Evolutionary conservation across 2,113 vertebrate species (phyloP).

Genomic region (Catharus minimus): DNA sequence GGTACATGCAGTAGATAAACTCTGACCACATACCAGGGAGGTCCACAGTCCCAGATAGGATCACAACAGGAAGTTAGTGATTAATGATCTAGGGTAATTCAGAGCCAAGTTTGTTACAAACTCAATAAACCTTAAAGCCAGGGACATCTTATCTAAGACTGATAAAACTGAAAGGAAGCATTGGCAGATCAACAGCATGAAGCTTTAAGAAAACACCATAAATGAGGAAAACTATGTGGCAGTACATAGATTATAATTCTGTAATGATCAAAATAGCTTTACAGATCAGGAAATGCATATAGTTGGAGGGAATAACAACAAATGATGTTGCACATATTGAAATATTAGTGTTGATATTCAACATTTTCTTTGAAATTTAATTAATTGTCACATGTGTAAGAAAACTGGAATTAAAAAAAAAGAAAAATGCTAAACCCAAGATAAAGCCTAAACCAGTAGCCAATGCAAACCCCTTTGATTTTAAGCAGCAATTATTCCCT

Average conservation of each 20-base stretch:
- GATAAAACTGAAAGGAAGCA: background rate
- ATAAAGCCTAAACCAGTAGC: background rate
- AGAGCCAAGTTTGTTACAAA: conserved; percentile 8
- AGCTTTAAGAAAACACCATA: background rate
- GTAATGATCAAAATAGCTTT: background rate
- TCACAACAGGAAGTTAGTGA: conserved; percentile 22
- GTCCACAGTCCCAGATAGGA: background rate
- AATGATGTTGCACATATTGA: background rate
- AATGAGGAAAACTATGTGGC: background rate
- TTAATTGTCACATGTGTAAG: background rate
- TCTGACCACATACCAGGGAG: background rate
- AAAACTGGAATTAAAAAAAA: background rate
- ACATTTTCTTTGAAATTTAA: background rate
- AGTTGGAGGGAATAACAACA: background rate
- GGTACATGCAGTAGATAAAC: background rate
- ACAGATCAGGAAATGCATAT: background rate
- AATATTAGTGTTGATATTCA: background rate
- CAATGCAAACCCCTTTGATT: background rate
- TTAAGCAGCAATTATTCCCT: background rate
- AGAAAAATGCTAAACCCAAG: background rate
- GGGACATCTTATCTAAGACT: background rate
- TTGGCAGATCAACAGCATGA: background rate
- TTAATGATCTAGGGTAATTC: conserved; percentile 22
- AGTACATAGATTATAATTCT: background rate
- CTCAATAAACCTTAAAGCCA: conserved; percentile 29